phyloP scores from a whole-genome alignment of 2,797 vertebrate genomes.

The Lacerta bilineata region DNA sequence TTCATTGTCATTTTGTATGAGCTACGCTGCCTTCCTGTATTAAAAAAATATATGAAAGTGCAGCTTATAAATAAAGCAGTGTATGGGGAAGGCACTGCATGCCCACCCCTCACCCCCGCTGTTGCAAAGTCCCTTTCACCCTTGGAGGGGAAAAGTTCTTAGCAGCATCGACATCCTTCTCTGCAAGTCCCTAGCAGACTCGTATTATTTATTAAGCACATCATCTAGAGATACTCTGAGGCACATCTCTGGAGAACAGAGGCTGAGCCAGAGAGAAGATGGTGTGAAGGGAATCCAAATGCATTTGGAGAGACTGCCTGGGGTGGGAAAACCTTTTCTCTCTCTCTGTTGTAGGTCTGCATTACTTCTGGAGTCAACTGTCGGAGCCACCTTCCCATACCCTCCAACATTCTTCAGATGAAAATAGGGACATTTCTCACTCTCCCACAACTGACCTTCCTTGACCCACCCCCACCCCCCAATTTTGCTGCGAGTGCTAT shows the following conservation, averaged over 20 bases:
- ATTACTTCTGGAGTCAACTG: neutral
- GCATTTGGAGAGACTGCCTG: neutral
- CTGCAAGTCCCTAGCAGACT: neutral
- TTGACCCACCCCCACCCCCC: too few species aligned
- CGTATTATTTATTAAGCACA: slow-evolving; percentile 15
- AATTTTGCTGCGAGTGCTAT: too few species aligned
- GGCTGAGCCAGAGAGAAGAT: neutral
- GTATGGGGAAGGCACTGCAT: too few species aligned
- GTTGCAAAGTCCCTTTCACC: neutral
- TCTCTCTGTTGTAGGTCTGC: neutral
- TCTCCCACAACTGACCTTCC: too few species aligned
- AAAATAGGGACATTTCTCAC: too few species aligned
- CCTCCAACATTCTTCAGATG: too few species aligned
- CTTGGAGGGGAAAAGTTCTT: neutral
- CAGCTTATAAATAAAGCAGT: too few species aligned
- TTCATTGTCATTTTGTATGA: too few species aligned
- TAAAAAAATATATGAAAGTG: too few species aligned
- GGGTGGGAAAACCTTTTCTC: neutral
- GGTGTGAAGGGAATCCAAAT: neutral
- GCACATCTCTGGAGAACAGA: slow-evolving; percentile 3
- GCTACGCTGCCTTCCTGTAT: too few species aligned
- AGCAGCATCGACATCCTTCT: neutral
- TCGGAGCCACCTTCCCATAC: too few species aligned
- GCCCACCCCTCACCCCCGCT: too few species aligned
- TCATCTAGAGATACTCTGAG: neutral